phyloP scores from a whole-genome alignment of 2,888 invertebrate species.

The Thymelicus sylvestris region DNA sequence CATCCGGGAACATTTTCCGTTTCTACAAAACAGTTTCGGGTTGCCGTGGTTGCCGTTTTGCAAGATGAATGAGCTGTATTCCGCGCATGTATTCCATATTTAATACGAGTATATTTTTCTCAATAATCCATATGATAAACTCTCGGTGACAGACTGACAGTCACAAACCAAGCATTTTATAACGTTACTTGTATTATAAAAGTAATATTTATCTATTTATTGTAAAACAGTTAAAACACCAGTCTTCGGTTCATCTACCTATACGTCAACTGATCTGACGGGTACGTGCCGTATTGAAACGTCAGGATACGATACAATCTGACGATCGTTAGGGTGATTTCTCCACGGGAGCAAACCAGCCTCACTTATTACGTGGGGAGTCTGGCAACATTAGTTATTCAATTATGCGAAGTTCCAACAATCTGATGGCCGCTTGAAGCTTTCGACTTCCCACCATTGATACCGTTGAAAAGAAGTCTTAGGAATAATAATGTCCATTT shows the following conservation, averaged over 20 bases:
- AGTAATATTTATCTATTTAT: not conserved
- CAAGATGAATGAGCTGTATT: too few species aligned
- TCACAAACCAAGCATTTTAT: too few species aligned
- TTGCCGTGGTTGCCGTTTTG: too few species aligned
- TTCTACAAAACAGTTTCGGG: not conserved
- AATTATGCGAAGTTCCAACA: conserved; percentile 64
- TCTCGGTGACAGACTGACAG: too few species aligned
- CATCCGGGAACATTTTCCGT: not conserved
- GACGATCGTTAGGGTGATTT: conserved; percentile 71
- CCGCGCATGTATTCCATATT: too few species aligned
- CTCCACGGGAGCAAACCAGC: conserved; percentile 55
- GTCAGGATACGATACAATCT: conserved; percentile 77
- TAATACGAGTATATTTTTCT: too few species aligned
- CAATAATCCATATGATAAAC: too few species aligned
- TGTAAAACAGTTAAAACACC: not conserved
- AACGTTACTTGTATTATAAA: too few species aligned
- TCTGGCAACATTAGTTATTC: conserved; percentile 72
- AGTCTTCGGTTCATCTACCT: conserved; percentile 3
- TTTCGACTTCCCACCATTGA: conserved; percentile 64
- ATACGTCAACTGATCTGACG: conserved; percentile 55
- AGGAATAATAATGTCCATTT: conserved; percentile 63
- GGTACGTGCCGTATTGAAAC: conserved; percentile 81
- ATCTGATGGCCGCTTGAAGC: conserved; percentile 68
- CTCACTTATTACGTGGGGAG: conserved; percentile 59
- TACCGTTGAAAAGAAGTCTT: conserved; percentile 54